Evolutionary conservation across 2,888 invertebrate genomes (phyloP).

Genomic region (Cerastis leucographa): DNA sequence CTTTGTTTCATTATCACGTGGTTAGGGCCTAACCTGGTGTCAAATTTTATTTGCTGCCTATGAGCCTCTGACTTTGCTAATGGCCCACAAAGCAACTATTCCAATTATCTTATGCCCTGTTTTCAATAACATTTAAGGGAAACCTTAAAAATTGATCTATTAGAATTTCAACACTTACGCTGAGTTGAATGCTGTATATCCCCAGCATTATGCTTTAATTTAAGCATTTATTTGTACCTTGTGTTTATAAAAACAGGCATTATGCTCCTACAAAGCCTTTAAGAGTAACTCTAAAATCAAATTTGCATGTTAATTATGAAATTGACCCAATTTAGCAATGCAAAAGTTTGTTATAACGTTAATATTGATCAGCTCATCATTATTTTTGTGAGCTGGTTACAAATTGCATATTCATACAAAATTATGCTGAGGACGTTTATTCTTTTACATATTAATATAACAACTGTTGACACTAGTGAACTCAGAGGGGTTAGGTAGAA

Average conservation of each 20-base stretch:
- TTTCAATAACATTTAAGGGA: not conserved
- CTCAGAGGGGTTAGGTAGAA: too few species aligned
- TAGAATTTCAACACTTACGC: not conserved
- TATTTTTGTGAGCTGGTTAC: constrained; percentile 15
- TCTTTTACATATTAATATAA: constrained; percentile 1
- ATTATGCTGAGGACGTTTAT: not conserved
- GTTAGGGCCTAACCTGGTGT: too few species aligned
- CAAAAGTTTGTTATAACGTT: constrained; percentile 19
- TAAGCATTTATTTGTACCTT: not conserved
- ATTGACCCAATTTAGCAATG: constrained; percentile 36
- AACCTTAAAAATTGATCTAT: not conserved
- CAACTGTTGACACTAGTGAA: not conserved
- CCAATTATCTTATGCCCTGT: too few species aligned
- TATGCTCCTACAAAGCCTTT: not conserved
- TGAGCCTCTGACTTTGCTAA: too few species aligned
- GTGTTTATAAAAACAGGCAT: not conserved
- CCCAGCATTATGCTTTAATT: not conserved
- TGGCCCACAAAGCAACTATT: too few species aligned
- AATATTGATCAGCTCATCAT: constrained; percentile 43
- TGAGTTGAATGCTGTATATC: not conserved
- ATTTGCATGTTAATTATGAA: constrained; percentile 34
- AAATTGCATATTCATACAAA: constrained; percentile 41
- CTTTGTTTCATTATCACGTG: too few species aligned
- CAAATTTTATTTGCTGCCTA: too few species aligned
- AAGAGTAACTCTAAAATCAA: constrained; percentile 3